These are phyloP conservation scores for Zalophus californianus DNA, from an alignment of 2,797 vertebrate species.

Conservation along the genomic window DNA sequence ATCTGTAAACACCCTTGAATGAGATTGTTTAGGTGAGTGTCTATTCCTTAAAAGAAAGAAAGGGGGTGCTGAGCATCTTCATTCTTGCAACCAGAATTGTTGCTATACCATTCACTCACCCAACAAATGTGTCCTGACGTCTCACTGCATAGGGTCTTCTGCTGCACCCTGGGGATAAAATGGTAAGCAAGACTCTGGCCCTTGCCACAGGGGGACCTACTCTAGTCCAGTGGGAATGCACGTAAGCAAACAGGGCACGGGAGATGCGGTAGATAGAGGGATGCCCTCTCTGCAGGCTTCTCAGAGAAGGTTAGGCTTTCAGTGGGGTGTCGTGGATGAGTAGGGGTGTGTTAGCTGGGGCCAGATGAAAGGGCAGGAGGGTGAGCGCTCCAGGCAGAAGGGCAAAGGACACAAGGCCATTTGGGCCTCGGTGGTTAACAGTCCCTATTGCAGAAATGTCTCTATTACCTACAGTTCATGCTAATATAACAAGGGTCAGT, in stretches of 20 bases:
- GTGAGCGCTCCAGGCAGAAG: not conserved
- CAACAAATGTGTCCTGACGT: not conserved
- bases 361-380: not conserved
- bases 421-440: not conserved
- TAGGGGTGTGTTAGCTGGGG: not conserved
- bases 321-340: rapidly evolving
- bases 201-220: rapidly evolving
- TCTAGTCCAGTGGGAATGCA: not conserved
- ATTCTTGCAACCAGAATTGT: not conserved
- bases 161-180: not conserved
- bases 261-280: not conserved
- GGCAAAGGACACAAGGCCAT: not conserved
- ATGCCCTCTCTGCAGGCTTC: not conserved
- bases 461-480: not conserved
- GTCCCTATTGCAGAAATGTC: not conserved
- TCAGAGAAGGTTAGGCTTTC: not conserved
- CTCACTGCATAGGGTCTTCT: not conserved
- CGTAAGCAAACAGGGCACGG: not conserved
- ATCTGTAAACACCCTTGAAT: not conserved
- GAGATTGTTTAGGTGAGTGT: not conserved
- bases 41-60: not conserved
- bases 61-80: not conserved
- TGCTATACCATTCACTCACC: rapidly evolving
- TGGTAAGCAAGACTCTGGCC: not conserved
- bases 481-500: too few species aligned